A percentile compares a stretch with the other conserved stretches of the same genome.
phyloP scores from a whole-genome alignment of 92 coral and sea anemone genomes.

The Siderastrea radians region DNA sequence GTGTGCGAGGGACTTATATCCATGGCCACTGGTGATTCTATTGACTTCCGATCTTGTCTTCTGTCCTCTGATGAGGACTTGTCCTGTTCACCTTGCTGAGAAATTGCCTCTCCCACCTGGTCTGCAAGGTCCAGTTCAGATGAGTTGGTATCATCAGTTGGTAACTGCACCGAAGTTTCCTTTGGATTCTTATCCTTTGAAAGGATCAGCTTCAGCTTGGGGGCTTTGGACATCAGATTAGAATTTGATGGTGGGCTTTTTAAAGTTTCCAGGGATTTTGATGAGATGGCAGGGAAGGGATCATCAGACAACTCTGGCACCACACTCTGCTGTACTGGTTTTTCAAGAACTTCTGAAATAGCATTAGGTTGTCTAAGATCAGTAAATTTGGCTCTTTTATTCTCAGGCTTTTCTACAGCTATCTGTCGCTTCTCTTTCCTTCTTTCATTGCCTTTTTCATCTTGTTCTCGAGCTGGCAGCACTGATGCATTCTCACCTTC shows the following conservation, averaged over 20 bases:
- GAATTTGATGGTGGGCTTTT: constrained; percentile 19
- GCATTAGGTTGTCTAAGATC: background rate
- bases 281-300: constrained; percentile 26
- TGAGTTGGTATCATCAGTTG: background rate
- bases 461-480: background rate
- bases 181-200: background rate
- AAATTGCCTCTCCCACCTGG: background rate
- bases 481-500: background rate
- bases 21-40: constrained; percentile 42
- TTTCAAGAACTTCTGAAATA: constrained; percentile 7
- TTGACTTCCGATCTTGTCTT: background rate
- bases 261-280: constrained; percentile 5
- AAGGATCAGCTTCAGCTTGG: constrained; percentile 49
- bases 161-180: background rate
- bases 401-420: background rate
- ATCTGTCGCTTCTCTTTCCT: background rate
- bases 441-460: background rate
- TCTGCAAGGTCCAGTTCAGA: background rate
- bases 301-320: constrained; percentile 42
- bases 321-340: background rate
- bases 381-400: background rate
- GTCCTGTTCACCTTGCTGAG: background rate
- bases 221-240: constrained; percentile 12
- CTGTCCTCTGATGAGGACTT: background rate
- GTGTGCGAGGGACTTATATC: constrained; percentile 34